Evolutionary conservation across 1,140 invertebrate genomes (phyloP).

Genomic region (Cydia splendana): DNA sequence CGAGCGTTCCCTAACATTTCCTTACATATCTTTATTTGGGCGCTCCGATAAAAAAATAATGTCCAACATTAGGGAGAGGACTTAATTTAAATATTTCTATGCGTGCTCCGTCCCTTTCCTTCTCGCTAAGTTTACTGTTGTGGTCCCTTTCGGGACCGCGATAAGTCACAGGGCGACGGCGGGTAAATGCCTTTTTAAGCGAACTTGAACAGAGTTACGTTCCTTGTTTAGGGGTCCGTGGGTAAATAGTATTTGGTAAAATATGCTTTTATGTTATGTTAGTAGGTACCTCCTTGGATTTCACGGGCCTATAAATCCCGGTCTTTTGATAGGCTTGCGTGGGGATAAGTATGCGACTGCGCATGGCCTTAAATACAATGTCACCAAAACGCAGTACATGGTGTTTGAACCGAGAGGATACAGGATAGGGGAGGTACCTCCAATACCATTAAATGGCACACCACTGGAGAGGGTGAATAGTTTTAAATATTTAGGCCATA

Average conservation of each 20-base stretch:
- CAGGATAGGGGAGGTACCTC: no score
- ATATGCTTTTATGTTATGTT: background rate
- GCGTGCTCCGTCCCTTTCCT: conserved; percentile 42
- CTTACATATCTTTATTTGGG: conserved; percentile 69
- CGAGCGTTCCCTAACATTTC: conserved; percentile 46
- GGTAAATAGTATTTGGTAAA: background rate
- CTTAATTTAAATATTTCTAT: conserved; percentile 74
- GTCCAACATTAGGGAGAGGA: conserved; percentile 65
- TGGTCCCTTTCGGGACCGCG: conserved; percentile 47
- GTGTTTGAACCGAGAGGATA: no score
- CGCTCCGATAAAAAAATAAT: conserved; percentile 73
- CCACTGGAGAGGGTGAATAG: no score
- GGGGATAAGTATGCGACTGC: no score
- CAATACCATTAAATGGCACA: no score
- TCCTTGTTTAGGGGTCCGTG: conserved; percentile 44
- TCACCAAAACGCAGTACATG: no score
- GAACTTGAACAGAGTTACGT: conserved; percentile 53
- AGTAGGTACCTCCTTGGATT: no score
- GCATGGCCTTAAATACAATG: no score
- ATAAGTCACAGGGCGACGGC: conserved; percentile 60
- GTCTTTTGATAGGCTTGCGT: no score
- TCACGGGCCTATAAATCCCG: no score
- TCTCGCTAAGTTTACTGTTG: conserved; percentile 30
- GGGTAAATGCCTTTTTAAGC: conserved; percentile 71
- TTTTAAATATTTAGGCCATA: no score